Base-by-base conservation (phyloP, 2,797 vertebrate genomes). In the Mormyrops boulengeri region DNA sequence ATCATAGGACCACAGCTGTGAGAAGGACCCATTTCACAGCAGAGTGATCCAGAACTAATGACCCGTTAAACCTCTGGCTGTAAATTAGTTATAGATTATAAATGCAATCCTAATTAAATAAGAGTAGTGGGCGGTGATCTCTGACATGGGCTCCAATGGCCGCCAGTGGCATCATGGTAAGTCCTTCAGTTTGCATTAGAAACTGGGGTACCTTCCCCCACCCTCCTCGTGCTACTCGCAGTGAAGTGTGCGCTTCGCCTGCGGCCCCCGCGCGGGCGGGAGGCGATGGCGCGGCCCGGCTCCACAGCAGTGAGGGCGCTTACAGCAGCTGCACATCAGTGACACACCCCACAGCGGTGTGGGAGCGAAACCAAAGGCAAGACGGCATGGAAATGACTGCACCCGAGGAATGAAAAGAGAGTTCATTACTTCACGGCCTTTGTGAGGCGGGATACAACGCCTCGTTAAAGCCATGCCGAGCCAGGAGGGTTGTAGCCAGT, bases 41-140 rank as follows among this genome's bases (percentile, higher is more conserved):
- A 55, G 44, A 30, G 85, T 14, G 85, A 86, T 86, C 85, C 85
- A 55, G 49, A 55, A 86, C 85, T 50, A 86, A 53, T 86, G n/a
- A 30, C 49, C 12, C 0, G 11, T 53, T 52, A 52, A 86, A 86
- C 47, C 50, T 38, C 50, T 19, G 52, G 26, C 49, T 50, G 53
- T 57, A 34, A 87, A 87, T 87, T 55, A 87, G 30, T 19, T 87
- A 41, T 60, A 47, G 77, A 82, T 19, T 19, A 57, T 53, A 87
- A 57, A 57, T 57, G 52, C 17, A 2, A 34, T 60, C 57, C 14
- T 57, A 87, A 87, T 57, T 6, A 30, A 87, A 57, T 34, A 60
- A 38, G n/a, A 41, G 26, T 14, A 38, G 50, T 19, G 17, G 85
- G 0, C 14, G 17, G 12, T 17, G 34, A 34, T 87, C 22, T 87